phyloP scores from a whole-genome alignment of 1,140 invertebrate genomes.

The Drosophila bipectinata region DNA sequence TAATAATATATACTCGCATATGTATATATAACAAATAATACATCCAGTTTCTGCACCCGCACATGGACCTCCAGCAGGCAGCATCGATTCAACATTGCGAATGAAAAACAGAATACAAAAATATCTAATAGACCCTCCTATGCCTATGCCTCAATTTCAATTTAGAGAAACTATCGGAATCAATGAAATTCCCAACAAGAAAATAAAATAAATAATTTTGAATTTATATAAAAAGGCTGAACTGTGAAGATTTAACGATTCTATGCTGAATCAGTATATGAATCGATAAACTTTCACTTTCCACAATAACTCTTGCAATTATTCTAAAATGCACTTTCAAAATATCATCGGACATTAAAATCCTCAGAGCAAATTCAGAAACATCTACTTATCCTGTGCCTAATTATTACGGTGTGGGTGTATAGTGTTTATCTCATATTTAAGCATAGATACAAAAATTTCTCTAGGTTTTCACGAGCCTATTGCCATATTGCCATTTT shows the following conservation, averaged over 20 bases:
- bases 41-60: slow-evolving; percentile 49
- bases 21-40: slow-evolving; percentile 77
- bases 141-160: neutral
- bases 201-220: neutral
- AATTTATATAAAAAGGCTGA: neutral
- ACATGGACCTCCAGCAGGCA: slow-evolving; percentile 30
- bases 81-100: slow-evolving; percentile 62
- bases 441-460: slow-evolving; percentile 62
- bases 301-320: neutral
- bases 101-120: slow-evolving; percentile 51
- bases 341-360: slow-evolving; percentile 40
- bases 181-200: neutral
- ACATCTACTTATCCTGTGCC: slow-evolving; percentile 46
- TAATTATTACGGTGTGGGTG: slow-evolving; percentile 15
- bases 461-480: slow-evolving; percentile 70
- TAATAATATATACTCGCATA: slow-evolving; percentile 53
- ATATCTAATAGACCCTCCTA: slow-evolving; percentile 9
- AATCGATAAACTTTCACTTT: neutral
- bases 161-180: neutral
- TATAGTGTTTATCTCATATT: slow-evolving; percentile 33
- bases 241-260: neutral
- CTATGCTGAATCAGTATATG: neutral
- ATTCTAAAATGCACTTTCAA: neutral
- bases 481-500: slow-evolving; percentile 64
- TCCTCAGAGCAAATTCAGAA: slow-evolving; percentile 49